Percentiles rank a stretch among this genome's conserved stretches.
Evolutionary conservation across 1,140 invertebrate genomes (phyloP).

Genomic region (Brachionus angularis): DNA sequence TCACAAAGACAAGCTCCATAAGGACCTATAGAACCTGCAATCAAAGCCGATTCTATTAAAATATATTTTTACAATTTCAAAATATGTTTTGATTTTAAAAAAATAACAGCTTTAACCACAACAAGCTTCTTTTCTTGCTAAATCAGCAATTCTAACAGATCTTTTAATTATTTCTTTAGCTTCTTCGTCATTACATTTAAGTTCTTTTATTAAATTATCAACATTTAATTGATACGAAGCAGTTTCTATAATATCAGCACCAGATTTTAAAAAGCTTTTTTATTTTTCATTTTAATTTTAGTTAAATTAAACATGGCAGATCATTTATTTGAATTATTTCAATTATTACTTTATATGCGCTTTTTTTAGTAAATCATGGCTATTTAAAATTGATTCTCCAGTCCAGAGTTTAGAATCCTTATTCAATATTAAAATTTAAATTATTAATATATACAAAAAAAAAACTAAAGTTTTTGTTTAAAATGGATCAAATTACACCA

Average conservation of each 20-base stretch:
- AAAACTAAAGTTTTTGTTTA: too few relatives aligned
- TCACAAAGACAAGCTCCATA: constrained; percentile 81
- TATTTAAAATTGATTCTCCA: not conserved
- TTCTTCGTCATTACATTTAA: constrained; percentile 64
- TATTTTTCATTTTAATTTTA: too few relatives aligned
- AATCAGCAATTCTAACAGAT: constrained; percentile 66
- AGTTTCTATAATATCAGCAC: constrained; percentile 76
- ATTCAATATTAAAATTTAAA: not conserved
- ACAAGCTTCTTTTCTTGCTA: constrained; percentile 52
- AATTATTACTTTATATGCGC: constrained; percentile 70
- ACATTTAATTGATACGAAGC: constrained; percentile 83
- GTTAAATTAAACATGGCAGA: too few relatives aligned
- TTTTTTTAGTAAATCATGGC: constrained; percentile 68
- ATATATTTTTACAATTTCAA: too few relatives aligned
- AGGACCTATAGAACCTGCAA: constrained; percentile 77
- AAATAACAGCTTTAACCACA: constrained; percentile 36
- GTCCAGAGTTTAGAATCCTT: constrained; percentile 24
- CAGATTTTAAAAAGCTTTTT: constrained; percentile 62
- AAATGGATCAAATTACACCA: not conserved
- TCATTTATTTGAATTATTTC: not conserved
- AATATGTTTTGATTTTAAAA: constrained; percentile 37
- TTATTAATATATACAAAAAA: too few relatives aligned
- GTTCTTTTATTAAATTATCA: constrained; percentile 69
- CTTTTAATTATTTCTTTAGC: constrained; percentile 67
- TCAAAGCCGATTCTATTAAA: too few relatives aligned